phyloP scores from a whole-genome alignment of 2,113 vertebrate species.

The Paedocypris sp. region DNA sequence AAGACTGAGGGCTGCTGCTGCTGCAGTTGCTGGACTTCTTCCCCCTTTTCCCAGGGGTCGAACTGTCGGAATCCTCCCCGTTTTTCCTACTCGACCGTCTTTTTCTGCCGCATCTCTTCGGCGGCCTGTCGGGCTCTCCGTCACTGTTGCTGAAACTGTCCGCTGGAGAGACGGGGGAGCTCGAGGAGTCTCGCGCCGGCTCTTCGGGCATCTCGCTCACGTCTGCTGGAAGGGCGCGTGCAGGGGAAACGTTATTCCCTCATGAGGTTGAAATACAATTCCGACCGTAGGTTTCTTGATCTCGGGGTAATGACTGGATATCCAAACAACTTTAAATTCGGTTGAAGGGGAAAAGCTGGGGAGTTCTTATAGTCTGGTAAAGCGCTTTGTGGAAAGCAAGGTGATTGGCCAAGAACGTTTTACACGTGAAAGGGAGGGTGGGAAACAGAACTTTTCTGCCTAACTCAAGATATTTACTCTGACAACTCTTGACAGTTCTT shows the following conservation, averaged over 20 bases:
- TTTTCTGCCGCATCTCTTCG: constrained; percentile 72
- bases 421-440: constrained; percentile 78
- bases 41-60: constrained; percentile 71
- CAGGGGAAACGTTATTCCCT: not conserved
- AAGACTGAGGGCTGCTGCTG: constrained; percentile 77
- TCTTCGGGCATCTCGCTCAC: constrained; percentile 34
- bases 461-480: constrained; percentile 11
- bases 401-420: constrained; percentile 73
- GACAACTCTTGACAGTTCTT: not conserved
- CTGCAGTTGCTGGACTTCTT: constrained; percentile 76
- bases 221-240: constrained; percentile 5
- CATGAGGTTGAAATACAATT: constrained; percentile 12
- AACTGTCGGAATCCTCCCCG: constrained; percentile 75
- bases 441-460: constrained; percentile 30
- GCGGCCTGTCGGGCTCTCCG: constrained; percentile 79
- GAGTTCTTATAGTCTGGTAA: constrained; percentile 85
- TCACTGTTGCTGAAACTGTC: constrained; percentile 93
- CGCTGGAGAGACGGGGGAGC: constrained; percentile 80
- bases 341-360: constrained; percentile 46
- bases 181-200: constrained; percentile 72
- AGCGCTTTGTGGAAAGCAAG: constrained; percentile 69
- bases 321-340: constrained; percentile 52
- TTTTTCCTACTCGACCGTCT: constrained; percentile 72
- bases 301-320: not conserved
- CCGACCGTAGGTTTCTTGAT: not conserved